These are phyloP conservation scores for Cataglyphis rosenhaueri DNA, from an alignment of 2,888 invertebrate species.

Conservation along the genomic window DNA sequence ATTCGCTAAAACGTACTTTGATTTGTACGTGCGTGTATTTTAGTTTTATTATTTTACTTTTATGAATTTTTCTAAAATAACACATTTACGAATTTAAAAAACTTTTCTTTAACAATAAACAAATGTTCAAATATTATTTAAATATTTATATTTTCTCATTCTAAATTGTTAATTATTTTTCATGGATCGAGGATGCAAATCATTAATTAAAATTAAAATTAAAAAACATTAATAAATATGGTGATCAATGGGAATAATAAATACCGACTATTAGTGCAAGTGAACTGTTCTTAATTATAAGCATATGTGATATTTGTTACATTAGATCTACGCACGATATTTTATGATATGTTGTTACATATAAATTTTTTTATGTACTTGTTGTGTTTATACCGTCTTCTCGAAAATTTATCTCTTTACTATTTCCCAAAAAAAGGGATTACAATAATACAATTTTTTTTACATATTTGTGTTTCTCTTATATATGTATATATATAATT, in stretches of 20 bases:
- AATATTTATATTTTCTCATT: background rate
- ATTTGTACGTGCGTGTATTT: background rate
- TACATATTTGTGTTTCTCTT: constrained; percentile 21
- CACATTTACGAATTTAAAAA: background rate
- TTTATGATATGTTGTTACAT: constrained; percentile 50
- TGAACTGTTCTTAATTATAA: constrained; percentile 43
- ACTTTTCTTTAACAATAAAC: background rate
- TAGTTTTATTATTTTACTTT: background rate
- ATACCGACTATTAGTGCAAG: constrained; percentile 29
- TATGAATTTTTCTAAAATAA: background rate
- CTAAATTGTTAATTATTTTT: background rate
- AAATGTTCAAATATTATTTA: background rate
- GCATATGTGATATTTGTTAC: constrained; percentile 32
- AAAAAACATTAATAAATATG: background rate
- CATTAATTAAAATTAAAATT: background rate
- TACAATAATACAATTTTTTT: constrained; percentile 35
- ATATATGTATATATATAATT: constrained; percentile 11
- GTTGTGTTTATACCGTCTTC: background rate
- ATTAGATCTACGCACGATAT: constrained; percentile 33
- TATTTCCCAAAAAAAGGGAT: constrained; percentile 23
- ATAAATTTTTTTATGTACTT: constrained; percentile 19
- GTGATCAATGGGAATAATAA: constrained; percentile 8
- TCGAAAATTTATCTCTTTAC: background rate
- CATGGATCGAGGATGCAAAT: background rate
- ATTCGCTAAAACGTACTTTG: background rate